Evolutionary conservation across 2,888 invertebrate genomes (phyloP).

Genomic region (Parochlus steinenii): DNA sequence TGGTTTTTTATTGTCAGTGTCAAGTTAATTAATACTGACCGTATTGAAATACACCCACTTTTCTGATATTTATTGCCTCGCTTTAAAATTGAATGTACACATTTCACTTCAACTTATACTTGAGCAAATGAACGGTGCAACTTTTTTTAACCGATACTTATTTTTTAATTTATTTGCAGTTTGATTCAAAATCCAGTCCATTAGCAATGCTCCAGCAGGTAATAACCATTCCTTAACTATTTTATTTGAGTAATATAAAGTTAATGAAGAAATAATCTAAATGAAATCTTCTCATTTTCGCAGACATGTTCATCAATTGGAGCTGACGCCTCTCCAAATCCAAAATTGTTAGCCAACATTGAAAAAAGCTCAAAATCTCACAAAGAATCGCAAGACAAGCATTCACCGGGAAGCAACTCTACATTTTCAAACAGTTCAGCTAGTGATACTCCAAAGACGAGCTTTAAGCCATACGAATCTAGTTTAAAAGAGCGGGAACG

Average conservation of each 20-base stretch:
- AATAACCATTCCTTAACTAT: too few species aligned
- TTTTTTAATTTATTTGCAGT: constrained; percentile 52
- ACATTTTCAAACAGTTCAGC: constrained; percentile 32
- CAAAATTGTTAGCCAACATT: constrained; percentile 55
- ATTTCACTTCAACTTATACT: too few species aligned
- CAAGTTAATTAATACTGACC: too few species aligned
- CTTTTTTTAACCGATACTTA: too few species aligned
- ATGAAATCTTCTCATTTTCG: too few species aligned
- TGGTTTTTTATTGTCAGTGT: too few species aligned
- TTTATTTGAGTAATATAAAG: too few species aligned
- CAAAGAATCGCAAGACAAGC: constrained; percentile 44
- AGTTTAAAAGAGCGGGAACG: constrained; percentile 26
- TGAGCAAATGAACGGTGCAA: too few species aligned
- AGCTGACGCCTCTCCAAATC: constrained; percentile 58
- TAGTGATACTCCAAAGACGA: constrained; percentile 35
- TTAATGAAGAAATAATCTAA: too few species aligned
- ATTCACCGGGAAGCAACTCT: constrained; percentile 32
- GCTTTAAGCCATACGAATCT: constrained; percentile 64
- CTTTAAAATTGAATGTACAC: too few species aligned
- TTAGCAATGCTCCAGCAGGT: constrained; percentile 78
- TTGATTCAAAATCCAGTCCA: constrained; percentile 96
- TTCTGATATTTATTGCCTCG: constrained; percentile 6
- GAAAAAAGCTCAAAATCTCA: constrained; percentile 45
- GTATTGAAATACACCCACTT: too few species aligned
- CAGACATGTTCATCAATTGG: constrained; percentile 98